A percentile compares a stretch with the other conserved stretches of the same genome.
Conservation (phyloP, 2,888 invertebrate genomes). For the Drosophila helvetica region DNA sequence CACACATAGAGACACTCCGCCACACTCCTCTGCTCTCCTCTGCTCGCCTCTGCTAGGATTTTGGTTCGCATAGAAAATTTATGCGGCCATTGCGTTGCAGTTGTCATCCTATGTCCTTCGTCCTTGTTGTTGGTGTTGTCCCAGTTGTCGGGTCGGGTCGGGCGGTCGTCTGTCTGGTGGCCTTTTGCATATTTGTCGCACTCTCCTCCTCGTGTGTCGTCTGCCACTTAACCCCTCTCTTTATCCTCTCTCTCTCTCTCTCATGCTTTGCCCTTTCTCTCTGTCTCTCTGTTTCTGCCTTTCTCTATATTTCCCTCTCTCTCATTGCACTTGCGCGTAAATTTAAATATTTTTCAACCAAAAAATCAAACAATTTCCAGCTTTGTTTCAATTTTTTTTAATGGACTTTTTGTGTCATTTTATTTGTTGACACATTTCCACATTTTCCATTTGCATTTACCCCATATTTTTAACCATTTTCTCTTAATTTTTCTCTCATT, state of each 20-base stretch:
- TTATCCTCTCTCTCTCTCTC: conserved; percentile 3
- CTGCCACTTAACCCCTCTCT: conserved; percentile 27
- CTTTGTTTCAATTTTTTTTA: conserved; percentile 50
- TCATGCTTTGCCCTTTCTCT: conserved; percentile 15
- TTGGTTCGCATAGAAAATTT: conserved; percentile 71
- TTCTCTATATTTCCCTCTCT: conserved; percentile 17
- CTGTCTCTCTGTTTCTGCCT: conserved; percentile 18
- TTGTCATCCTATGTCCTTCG: conserved; percentile 64
- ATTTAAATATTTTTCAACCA: conserved; percentile 47
- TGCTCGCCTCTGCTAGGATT: conserved; percentile 3
- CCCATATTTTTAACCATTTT: conserved; percentile 11
- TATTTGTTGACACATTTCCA: conserved; percentile 53
- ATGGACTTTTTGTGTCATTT: conserved; percentile 49
- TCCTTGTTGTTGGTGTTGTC: conserved; percentile 64
- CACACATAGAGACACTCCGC: conserved; percentile 31
- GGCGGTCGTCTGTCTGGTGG: background rate
- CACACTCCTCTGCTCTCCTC: too few relatives aligned
- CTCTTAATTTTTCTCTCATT: conserved; percentile 21
- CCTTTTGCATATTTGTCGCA: conserved; percentile 75
- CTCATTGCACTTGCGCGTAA: conserved; percentile 55
- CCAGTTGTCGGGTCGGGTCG: conserved; percentile 63
- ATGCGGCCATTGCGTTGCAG: conserved; percentile 67
- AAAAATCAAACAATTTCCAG: too few relatives aligned
- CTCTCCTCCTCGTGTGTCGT: conserved; percentile 53
- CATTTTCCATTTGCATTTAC: conserved; percentile 15